Conservation (phyloP, 2,113 vertebrate genomes). For the Rattus norvegicus region DNA sequence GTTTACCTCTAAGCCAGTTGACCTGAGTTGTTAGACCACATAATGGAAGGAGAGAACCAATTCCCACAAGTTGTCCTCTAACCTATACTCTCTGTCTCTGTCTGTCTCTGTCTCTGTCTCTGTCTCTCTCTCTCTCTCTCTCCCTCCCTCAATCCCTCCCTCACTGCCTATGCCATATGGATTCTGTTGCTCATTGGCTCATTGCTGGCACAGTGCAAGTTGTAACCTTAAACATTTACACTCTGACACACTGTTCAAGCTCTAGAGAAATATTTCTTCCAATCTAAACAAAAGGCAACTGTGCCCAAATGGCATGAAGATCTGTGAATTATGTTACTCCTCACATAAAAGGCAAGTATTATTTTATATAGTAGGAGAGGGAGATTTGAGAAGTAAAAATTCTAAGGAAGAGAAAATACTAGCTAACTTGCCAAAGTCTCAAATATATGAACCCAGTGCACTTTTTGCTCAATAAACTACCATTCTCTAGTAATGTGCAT, state of each 20-base stretch:
- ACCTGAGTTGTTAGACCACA: neutral
- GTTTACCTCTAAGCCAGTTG: neutral
- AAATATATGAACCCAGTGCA: slow-evolving; percentile 23
- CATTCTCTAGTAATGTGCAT: neutral
- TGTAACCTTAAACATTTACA: slow-evolving; percentile 25
- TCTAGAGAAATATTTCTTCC: slow-evolving; percentile 34
- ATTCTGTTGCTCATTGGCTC: slow-evolving; percentile 23
- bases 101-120: no score
- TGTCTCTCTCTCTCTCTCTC: no score
- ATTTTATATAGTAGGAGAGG: neutral
- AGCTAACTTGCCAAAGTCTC: slow-evolving; percentile 21
- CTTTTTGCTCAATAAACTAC: slow-evolving; percentile 51
- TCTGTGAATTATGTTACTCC: neutral
- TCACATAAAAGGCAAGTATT: slow-evolving; percentile 7
- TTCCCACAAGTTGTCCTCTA: neutral
- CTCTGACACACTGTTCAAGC: neutral
- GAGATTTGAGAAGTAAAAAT: slow-evolving; percentile 32
- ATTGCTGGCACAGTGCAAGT: slow-evolving; percentile 28
- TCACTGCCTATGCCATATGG: neutral
- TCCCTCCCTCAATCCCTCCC: no score
- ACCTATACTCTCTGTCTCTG: neutral
- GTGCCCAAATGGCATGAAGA: slow-evolving; percentile 46
- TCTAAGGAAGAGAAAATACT: slow-evolving; percentile 31
- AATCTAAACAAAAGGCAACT: slow-evolving; percentile 64
- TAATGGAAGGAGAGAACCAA: neutral